Evolutionary conservation across 2,888 invertebrate species (phyloP).

Genomic region (Ochropacha duplaris): DNA sequence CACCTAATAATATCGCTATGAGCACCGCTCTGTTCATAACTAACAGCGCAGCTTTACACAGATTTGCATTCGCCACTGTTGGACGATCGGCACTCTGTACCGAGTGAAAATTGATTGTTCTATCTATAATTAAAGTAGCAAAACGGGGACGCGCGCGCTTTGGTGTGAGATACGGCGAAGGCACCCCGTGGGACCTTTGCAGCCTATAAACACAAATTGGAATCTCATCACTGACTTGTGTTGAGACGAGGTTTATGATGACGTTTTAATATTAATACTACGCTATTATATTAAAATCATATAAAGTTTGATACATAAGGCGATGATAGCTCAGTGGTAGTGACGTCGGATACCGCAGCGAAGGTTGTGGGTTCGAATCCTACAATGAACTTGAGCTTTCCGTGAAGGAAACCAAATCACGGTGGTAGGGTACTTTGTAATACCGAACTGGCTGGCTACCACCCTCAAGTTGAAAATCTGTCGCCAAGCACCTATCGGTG

Average conservation of each 20-base stretch:
- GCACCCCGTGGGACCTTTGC: conserved; percentile 39
- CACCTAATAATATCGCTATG: neutral
- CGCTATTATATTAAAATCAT: neutral
- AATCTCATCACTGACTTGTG: conserved; percentile 18
- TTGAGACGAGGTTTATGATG: neutral
- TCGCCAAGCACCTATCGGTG: too few relatives aligned
- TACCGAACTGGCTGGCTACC: too few relatives aligned
- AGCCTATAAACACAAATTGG: conserved; percentile 41
- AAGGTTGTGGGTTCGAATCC: too few relatives aligned
- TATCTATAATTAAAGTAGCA: conserved; percentile 43
- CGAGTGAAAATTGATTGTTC: conserved; percentile 48
- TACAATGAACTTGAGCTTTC: too few relatives aligned
- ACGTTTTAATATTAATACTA: neutral
- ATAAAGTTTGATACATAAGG: neutral
- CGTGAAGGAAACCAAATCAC: too few relatives aligned
- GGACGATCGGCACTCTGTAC: conserved; percentile 20
- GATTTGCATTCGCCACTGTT: conserved; percentile 19
- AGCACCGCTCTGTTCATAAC: conserved; percentile 5
- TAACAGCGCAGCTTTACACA: conserved; percentile 6
- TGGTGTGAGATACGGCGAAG: conserved; percentile 28
- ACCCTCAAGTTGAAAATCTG: too few relatives aligned
- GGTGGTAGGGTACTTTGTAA: too few relatives aligned
- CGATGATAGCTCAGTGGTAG: too few relatives aligned
- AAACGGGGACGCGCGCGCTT: conserved; percentile 37
- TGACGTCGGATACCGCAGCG: too few relatives aligned